Conservation (phyloP, 2,113 vertebrate species). For the Corythaixoides concolor region DNA sequence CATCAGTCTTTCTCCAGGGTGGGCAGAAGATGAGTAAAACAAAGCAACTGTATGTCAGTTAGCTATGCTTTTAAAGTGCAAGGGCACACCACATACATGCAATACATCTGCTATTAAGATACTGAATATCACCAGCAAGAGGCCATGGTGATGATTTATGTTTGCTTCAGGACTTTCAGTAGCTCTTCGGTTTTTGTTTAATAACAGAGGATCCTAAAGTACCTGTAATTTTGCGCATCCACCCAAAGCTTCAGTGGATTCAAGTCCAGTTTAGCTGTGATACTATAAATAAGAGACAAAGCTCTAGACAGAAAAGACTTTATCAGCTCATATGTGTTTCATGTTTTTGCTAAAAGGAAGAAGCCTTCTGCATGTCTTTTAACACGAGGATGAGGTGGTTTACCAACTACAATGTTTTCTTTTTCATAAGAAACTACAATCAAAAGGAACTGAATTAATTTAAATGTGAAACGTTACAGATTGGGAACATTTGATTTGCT, state of each 20-base stretch:
- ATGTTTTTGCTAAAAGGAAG: background rate
- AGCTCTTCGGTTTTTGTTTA: background rate
- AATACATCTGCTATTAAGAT: background rate
- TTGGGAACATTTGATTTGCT: background rate
- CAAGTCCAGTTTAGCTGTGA: background rate
- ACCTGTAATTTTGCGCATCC: background rate
- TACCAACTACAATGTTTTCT: background rate
- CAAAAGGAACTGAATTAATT: background rate
- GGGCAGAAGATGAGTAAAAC: background rate
- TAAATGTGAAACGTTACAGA: background rate
- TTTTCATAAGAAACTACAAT: background rate
- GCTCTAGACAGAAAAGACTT: background rate
- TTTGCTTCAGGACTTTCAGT: background rate
- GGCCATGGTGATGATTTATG: background rate
- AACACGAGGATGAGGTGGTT: background rate
- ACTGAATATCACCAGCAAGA: background rate
- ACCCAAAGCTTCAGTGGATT: background rate
- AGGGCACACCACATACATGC: background rate
- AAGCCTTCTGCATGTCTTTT: background rate
- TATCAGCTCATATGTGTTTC: background rate
- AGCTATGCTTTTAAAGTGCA: background rate
- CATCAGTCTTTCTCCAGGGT: background rate
- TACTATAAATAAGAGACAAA: background rate
- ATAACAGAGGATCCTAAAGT: background rate
- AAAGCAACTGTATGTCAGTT: background rate